Percentiles rank a stretch among this genome's conserved stretches.
phyloP scores from a whole-genome alignment of 2,113 vertebrate genomes.

The Sus scrofa region DNA sequence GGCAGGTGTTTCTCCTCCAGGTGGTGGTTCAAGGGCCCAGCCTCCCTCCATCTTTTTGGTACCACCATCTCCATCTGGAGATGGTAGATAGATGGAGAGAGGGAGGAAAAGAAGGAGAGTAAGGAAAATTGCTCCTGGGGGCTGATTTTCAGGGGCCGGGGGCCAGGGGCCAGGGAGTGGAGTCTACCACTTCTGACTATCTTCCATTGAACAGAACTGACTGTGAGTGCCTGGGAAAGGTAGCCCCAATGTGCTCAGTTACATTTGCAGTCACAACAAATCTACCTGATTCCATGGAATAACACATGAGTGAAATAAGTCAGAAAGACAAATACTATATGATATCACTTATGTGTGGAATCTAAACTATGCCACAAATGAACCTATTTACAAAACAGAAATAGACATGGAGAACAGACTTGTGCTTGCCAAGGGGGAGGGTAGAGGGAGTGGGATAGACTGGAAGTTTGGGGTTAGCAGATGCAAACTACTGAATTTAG shows the following conservation, averaged over 20 bases:
- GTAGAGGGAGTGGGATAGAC: too few relatives aligned
- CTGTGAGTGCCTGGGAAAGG: not conserved
- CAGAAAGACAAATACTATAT: too few relatives aligned
- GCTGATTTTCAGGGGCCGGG: not conserved
- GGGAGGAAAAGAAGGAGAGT: not conserved
- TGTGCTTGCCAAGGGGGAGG: too few relatives aligned
- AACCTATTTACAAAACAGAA: too few relatives aligned
- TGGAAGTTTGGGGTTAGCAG: too few relatives aligned
- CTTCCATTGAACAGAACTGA: not conserved
- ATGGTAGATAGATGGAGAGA: not conserved
- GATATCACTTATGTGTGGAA: too few relatives aligned
- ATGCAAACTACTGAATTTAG: too few relatives aligned
- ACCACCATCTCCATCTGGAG: too few relatives aligned
- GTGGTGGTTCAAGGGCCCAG: not conserved
- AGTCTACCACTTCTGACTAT: not conserved
- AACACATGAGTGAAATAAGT: not conserved
- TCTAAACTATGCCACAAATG: too few relatives aligned
- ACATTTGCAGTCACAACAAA: not conserved
- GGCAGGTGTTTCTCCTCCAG: not conserved
- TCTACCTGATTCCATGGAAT: not conserved
- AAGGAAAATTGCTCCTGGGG: not conserved
- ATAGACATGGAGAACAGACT: too few relatives aligned
- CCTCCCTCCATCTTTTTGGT: not conserved
- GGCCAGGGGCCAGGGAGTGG: not conserved
- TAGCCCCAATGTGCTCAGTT: too few relatives aligned